Evolutionary conservation across 2,797 vertebrate species (phyloP), one percentile per base, ranked within the genome.

Genomic region (Nyctibius grandis): DNA sequence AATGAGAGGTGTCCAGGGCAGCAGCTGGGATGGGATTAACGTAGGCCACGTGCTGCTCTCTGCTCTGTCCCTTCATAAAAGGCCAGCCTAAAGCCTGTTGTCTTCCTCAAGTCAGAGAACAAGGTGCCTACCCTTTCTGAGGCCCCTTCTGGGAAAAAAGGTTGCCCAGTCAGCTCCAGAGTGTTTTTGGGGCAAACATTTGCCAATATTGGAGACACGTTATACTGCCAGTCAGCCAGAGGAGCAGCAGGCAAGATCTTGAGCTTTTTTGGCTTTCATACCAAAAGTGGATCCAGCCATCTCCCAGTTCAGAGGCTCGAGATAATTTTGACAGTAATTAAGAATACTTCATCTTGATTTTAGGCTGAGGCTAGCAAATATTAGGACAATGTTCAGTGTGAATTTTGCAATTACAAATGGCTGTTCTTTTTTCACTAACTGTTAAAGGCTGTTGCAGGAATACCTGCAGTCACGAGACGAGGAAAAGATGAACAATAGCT

Each of bases 1-100:
- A 50, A 21, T 0, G 0, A 48, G 50, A 38, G 29, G 33, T 25
- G 22, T 12, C 34, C 50, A 44, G 57, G 60, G 65, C 1, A 3
- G 45, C 9, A 76, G 42, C 80, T 2, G 11, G 40, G 20, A 33
- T 56, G 89, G 36, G 51, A 59, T 34, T 42, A n/a, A 51, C 0
- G 3, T 38, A 60, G 38, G n/a, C 12, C 33, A 14, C 0, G 5
- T 11, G 22, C 75, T 74, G 67, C 50, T 48, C 38, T 54, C 75
- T 65, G 33, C 48, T 80, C 72, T 89, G 47, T 4, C 12, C 7
- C 1, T 56, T 42, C 29, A 9, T 22, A 34, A 54, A 64, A 86
- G 45, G 38, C 1, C 2, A 95, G 47, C 40, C 45, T 60, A 72
- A 78, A 81, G 53, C 25, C 31, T 34, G 11, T 38, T 14, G 26